A percentile compares a stretch with the other conserved stretches of the same genome.
phyloP scores from a whole-genome alignment of 1,140 invertebrate genomes.

The Drosophila paulistorum region DNA sequence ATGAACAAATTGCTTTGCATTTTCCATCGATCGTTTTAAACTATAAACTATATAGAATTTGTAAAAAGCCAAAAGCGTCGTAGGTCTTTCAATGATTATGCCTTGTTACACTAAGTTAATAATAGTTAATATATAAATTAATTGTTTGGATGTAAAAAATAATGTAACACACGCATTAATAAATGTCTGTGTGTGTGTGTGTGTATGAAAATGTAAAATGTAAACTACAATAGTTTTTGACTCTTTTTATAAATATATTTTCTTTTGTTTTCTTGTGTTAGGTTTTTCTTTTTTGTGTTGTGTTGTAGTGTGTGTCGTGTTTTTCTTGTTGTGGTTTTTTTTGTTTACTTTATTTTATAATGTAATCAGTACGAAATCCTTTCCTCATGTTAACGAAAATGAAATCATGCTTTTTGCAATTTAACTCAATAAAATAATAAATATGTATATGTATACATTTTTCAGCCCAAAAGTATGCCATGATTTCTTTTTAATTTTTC shows the following conservation, averaged over 20 bases:
- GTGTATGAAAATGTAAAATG: conserved; percentile 30
- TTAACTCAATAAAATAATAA: background rate
- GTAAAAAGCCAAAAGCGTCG: conserved; percentile 64
- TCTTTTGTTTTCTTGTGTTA: conserved; percentile 35
- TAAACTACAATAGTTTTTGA: conserved; percentile 50
- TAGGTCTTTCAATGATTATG: conserved; percentile 66
- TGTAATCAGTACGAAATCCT: conserved; percentile 67
- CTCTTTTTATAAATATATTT: conserved; percentile 49
- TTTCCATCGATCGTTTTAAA: conserved; percentile 44
- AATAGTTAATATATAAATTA: conserved; percentile 59
- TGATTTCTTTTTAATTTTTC: background rate
- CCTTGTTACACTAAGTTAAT: conserved; percentile 49
- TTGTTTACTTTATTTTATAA: conserved; percentile 33
- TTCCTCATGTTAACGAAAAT: background rate
- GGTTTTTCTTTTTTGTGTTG: conserved; percentile 42
- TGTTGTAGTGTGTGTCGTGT: conserved; percentile 31
- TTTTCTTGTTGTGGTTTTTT: conserved; percentile 38
- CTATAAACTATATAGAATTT: conserved; percentile 45
- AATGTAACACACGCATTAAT: conserved; percentile 42
- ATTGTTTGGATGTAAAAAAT: conserved; percentile 60
- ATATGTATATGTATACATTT: background rate
- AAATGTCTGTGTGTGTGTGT: background rate
- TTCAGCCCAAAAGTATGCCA: conserved; percentile 49
- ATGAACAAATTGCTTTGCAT: conserved; percentile 65
- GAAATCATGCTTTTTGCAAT: too few relatives aligned